Evolutionary conservation across 2,888 invertebrate species (phyloP).

Genomic region (Meiosimyza decipiens): DNA sequence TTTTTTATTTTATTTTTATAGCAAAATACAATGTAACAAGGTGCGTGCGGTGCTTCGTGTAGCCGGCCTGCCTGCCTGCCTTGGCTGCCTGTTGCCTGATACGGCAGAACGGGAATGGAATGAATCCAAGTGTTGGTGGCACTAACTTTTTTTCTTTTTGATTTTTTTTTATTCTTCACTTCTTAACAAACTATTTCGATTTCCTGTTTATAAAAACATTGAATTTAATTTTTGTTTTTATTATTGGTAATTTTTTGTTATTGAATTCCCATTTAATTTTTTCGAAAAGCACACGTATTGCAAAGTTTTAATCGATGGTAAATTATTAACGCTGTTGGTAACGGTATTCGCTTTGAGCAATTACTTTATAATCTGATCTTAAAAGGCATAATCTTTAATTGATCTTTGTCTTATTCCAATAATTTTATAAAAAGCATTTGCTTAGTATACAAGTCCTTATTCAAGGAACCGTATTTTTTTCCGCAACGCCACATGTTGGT

Average conservation of each 20-base stretch:
- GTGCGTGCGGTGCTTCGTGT: conserved; percentile 18
- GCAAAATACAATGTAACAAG: conserved; percentile 32
- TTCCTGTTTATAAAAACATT: conserved; percentile 30
- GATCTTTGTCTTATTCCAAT: no score
- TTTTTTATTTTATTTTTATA: conserved; percentile 22
- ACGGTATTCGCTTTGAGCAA: no score
- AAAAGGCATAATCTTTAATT: no score
- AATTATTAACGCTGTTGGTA: background rate
- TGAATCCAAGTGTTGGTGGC: conserved; percentile 24
- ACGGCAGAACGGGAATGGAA: background rate
- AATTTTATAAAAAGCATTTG: no score
- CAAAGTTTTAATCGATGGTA: background rate
- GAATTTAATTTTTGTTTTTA: background rate
- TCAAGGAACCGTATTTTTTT: no score
- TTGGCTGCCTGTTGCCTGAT: no score
- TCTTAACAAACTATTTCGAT: conserved; percentile 2
- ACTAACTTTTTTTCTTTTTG: conserved; percentile 19
- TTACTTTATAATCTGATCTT: no score
- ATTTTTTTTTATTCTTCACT: no score
- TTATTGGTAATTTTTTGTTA: no score
- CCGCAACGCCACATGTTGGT: no score
- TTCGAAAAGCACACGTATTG: background rate
- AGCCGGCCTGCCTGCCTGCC: background rate
- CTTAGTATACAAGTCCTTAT: no score
- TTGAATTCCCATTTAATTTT: no score